Evolutionary conservation across 2,888 invertebrate species (phyloP).

Genomic region (Thumatha senex): DNA sequence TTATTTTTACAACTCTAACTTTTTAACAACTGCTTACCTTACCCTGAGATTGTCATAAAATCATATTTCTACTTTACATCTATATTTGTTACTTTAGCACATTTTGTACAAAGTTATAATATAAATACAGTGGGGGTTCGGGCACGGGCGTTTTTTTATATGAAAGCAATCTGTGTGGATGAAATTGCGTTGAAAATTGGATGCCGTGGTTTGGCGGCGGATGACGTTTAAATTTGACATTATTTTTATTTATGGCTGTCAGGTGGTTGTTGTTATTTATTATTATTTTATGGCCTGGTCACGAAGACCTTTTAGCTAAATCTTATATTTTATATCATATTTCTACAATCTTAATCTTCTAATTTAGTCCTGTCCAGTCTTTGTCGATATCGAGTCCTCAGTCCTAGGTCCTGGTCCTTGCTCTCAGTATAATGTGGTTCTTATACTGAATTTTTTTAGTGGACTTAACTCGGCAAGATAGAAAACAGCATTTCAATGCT

Average conservation of each 20-base stretch:
- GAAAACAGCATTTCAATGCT: no score
- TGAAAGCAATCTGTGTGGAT: slow-evolving; percentile 43
- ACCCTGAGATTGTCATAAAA: slow-evolving; percentile 61
- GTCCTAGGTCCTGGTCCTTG: no score
- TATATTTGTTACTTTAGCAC: slow-evolving; percentile 43
- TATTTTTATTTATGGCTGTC: neutral
- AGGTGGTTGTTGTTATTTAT: neutral
- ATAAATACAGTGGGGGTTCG: slow-evolving; percentile 42
- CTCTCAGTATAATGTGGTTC: no score
- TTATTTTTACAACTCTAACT: slow-evolving; percentile 61
- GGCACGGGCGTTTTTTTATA: slow-evolving; percentile 50
- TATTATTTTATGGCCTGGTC: no score
- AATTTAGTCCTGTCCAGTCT: no score
- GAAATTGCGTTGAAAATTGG: slow-evolving; percentile 14
- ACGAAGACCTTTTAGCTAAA: no score
- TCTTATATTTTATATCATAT: no score
- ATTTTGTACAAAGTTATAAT: slow-evolving; percentile 44
- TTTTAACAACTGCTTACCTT: slow-evolving; percentile 47
- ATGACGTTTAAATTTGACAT: slow-evolving; percentile 45
- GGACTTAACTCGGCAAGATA: no score
- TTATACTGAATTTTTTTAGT: no score
- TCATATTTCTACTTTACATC: slow-evolving; percentile 49
- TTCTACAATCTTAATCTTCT: no score
- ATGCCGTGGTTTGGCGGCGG: slow-evolving; percentile 19
- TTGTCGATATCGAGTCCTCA: no score